A percentile compares a stretch with the other conserved stretches of the same genome.
Evolutionary conservation across 2,888 invertebrate species (phyloP).

Genomic region (Strigamia maritima): DNA sequence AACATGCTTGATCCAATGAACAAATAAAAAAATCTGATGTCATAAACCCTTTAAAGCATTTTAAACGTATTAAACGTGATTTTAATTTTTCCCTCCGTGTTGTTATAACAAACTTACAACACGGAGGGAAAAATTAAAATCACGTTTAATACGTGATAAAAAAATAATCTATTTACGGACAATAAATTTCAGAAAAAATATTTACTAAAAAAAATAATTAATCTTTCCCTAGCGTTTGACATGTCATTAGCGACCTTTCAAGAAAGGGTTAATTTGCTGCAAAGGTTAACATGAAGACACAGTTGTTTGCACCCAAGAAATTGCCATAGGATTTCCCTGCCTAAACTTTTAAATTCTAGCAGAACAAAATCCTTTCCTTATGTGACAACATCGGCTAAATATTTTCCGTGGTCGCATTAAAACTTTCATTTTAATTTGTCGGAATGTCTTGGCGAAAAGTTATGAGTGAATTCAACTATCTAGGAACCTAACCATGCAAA

Average conservation of each 20-base stretch:
- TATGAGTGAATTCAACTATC: constrained; percentile 12
- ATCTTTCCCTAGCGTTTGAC: background rate
- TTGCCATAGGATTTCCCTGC: background rate
- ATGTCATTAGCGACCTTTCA: constrained; percentile 5
- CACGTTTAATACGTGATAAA: too few relatives aligned
- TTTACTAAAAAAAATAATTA: background rate
- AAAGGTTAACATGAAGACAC: background rate
- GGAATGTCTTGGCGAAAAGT: constrained; percentile 2
- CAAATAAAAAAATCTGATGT: too few relatives aligned
- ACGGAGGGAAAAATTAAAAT: too few relatives aligned
- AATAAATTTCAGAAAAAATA: background rate
- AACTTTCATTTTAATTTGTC: constrained; percentile 29
- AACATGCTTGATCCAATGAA: too few relatives aligned
- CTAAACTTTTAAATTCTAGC: constrained; percentile 7
- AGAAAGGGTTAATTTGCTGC: background rate
- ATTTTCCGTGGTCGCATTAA: constrained; percentile 27
- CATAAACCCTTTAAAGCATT: too few relatives aligned
- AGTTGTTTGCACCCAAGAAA: background rate
- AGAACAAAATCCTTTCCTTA: background rate
- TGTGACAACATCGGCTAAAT: constrained; percentile 6
- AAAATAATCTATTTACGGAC: background rate
- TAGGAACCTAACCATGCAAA: background rate
- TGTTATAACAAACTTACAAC: too few relatives aligned
- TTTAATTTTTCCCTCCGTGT: too few relatives aligned
- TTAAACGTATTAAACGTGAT: too few relatives aligned